Percentiles rank a stretch among this genome's conserved stretches.
These are phyloP conservation scores for Zygogramma bicolorata DNA, from an alignment of 2,888 invertebrate species.

Conservation along the genomic window DNA sequence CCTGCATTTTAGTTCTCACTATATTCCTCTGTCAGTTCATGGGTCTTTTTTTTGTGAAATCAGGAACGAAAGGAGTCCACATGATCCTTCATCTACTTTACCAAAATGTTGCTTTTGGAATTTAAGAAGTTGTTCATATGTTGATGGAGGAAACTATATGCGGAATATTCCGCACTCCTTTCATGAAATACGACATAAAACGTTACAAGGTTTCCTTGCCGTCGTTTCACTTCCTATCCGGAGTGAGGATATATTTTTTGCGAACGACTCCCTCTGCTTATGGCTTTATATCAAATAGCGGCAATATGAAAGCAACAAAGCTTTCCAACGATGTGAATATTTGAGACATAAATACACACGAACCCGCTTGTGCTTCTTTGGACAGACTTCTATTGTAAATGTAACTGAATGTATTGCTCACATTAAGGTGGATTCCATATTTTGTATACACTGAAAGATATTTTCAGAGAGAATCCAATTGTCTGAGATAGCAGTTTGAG, in stretches of 20 bases:
- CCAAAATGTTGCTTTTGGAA: too few species aligned
- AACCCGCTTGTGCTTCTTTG: slow-evolving; percentile 38
- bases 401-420: slow-evolving; percentile 41
- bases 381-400: slow-evolving; percentile 33
- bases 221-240: slow-evolving; percentile 8
- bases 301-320: slow-evolving; percentile 38
- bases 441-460: slow-evolving; percentile 29
- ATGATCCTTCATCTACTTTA: too few species aligned
- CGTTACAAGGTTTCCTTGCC: not conserved
- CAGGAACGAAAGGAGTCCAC: too few species aligned
- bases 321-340: slow-evolving; percentile 41
- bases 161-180: not conserved
- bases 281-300: slow-evolving; percentile 23
- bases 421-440: slow-evolving; percentile 30
- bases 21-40: too few species aligned
- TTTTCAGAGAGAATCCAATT: too few species aligned
- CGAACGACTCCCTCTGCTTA: slow-evolving; percentile 16
- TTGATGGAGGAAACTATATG: too few species aligned
- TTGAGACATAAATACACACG: slow-evolving; percentile 45
- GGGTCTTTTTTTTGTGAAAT: too few species aligned
- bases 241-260: slow-evolving; percentile 10
- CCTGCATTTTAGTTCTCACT: too few species aligned
- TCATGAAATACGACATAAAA: not conserved
- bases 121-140: too few species aligned
- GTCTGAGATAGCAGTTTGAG: too few species aligned